Evolutionary conservation across 2,797 vertebrate species (phyloP), one percentile per base, ranked within the genome.

Genomic region (Sphenodon punctatus): DNA sequence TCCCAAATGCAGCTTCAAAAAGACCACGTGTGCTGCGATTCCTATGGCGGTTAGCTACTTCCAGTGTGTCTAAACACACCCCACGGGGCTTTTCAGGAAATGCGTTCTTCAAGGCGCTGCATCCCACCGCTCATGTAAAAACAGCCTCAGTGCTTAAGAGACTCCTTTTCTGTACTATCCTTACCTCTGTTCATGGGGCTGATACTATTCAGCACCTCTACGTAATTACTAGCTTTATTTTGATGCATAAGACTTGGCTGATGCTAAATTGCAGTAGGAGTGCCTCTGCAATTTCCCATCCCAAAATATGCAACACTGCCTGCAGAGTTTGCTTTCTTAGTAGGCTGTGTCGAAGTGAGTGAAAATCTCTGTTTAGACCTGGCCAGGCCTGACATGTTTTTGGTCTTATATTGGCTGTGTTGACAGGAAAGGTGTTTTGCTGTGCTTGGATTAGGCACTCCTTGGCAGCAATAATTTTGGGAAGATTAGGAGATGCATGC

Each of bases 141-240:
- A n/a, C n/a, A n/a, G n/a, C 71, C 8, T 9, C 75, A 72, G 12
- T 14, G 2, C 12, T 43, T 60, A 60, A 20, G 3, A n/a, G 65
- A 11, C 5, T 66, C 65, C 49, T 76, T 74, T 39, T 73, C 38
- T 77, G 48, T 22, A 14, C 63, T 81, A 15, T 39, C 0, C 19
- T 17, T 82, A 45, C 16, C 36, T 70, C 12, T 39, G 5, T 17
- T 82, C 20, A 22, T 25, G 3, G 23, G 3, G 71, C 55, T 75
- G 68, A 84, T n/a, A 19, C 30, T 72, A 13, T 45, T 67, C 61
- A 49, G 17, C 69, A n/a, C 42, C n/a, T n/a, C 64, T 67, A 6
- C 15, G 0, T 61, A n/a, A 65, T n/a, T 61, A 32, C 34, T 42
- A 58, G 17, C 19, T 86, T 84, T 49, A 72, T 82, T 84, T 65